Conservation (phyloP, 1,140 invertebrate genomes). For the Drosophila baimaii region DNA sequence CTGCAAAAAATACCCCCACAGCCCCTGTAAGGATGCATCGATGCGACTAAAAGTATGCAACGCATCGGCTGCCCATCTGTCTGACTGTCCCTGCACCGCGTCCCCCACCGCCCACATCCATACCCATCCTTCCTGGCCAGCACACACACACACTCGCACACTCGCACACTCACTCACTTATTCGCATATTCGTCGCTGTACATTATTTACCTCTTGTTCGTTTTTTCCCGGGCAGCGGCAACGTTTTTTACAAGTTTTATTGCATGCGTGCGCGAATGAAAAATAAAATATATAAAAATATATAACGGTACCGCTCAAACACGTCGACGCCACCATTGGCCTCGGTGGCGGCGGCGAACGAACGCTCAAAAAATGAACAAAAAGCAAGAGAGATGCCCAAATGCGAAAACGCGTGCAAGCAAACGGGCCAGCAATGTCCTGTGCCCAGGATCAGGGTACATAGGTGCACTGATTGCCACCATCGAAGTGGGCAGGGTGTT, state of each 20-base stretch:
- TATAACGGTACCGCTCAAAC: slow-evolving; percentile 80
- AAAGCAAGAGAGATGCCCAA: slow-evolving; percentile 81
- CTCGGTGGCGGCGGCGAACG: slow-evolving; percentile 41
- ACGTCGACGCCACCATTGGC: slow-evolving; percentile 61
- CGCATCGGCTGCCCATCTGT: slow-evolving; percentile 69
- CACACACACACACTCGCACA: background rate
- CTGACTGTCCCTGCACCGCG: slow-evolving; percentile 26
- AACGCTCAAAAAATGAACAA: slow-evolving; percentile 78
- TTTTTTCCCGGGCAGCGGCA: slow-evolving; percentile 60
- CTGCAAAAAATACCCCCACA: slow-evolving; percentile 52
- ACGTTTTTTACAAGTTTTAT: slow-evolving; percentile 79
- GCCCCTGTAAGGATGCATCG: slow-evolving; percentile 62
- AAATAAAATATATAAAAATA: slow-evolving; percentile 84
- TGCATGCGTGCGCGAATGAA: slow-evolving; percentile 83
- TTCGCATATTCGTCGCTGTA: slow-evolving; percentile 53
- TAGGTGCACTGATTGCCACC: slow-evolving; percentile 78
- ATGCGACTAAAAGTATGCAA: slow-evolving; percentile 78
- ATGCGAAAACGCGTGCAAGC: slow-evolving; percentile 76
- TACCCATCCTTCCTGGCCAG: background rate
- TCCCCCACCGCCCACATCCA: background rate
- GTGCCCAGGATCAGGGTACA: slow-evolving; percentile 63
- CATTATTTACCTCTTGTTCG: slow-evolving; percentile 81
- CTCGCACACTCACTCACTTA: slow-evolving; percentile 12
- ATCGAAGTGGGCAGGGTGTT: slow-evolving; percentile 13
- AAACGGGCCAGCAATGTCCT: slow-evolving; percentile 68